A percentile compares a stretch with the other conserved stretches of the same genome.
These are phyloP conservation scores for Sericinus montela DNA, from an alignment of 2,888 invertebrate species.

Conservation along the genomic window DNA sequence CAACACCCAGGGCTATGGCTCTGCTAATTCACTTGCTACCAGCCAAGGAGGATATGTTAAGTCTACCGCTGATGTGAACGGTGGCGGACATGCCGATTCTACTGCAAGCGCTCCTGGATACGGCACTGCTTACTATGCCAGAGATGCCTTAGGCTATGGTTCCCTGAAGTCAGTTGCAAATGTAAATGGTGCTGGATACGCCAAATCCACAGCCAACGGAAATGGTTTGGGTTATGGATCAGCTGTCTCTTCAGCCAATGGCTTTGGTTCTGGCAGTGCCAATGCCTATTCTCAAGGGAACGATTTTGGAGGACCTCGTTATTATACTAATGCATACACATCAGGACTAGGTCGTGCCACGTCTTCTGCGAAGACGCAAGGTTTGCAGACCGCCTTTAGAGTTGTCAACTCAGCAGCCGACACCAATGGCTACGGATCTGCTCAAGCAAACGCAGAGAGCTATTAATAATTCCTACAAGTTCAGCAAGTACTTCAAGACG, in stretches of 20 bases:
- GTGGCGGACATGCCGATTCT: slow-evolving; percentile 26
- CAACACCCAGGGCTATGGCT: slow-evolving; percentile 44
- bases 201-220: slow-evolving; percentile 25
- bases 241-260: slow-evolving; percentile 36
- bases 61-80: slow-evolving; percentile 31
- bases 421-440: slow-evolving; percentile 45
- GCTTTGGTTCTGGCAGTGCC: slow-evolving; percentile 29
- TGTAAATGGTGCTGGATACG: slow-evolving; percentile 23
- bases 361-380: slow-evolving; percentile 47
- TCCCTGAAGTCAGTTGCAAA: slow-evolving; percentile 27
- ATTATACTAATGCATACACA: slow-evolving; percentile 44
- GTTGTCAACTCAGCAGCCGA: slow-evolving; percentile 51
- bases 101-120: slow-evolving; percentile 12
- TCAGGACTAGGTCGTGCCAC: slow-evolving; percentile 51
- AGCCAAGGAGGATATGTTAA: slow-evolving; percentile 28
- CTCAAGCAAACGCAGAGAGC: slow-evolving; percentile 52
- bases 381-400: slow-evolving; percentile 43
- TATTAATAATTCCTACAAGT: slow-evolving; percentile 26
- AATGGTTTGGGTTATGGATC: slow-evolving; percentile 31
- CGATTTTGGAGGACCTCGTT: slow-evolving; percentile 34
- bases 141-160: slow-evolving; percentile 20
- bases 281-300: slow-evolving; percentile 26
- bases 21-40: slow-evolving; percentile 39
- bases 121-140: slow-evolving; percentile 20
- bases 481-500: slow-evolving; percentile 67